These are phyloP conservation scores for Phenganax subtilis DNA, from an alignment of 92 coral and sea anemone genomes.

Conservation along the genomic window DNA sequence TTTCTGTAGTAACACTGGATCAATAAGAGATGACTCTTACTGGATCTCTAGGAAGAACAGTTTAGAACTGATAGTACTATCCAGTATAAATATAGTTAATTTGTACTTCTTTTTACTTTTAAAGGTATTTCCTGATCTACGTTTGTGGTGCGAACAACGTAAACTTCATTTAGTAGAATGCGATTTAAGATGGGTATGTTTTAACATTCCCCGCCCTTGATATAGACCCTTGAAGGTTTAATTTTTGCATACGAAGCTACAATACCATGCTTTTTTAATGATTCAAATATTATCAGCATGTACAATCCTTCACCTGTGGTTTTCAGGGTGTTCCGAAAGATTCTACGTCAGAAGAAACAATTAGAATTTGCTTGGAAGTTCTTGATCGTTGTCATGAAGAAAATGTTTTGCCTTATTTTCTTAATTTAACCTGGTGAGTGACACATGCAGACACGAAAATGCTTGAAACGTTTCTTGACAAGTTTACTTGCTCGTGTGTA, in stretches of 20 bases:
- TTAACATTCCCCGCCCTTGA: too few relatives aligned
- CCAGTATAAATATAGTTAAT: background rate
- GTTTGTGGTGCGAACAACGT: slow-evolving; percentile 96
- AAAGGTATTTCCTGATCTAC: slow-evolving; percentile 91
- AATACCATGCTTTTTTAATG: too few relatives aligned
- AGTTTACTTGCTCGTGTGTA: too few relatives aligned
- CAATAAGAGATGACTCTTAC: background rate
- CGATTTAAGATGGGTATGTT: slow-evolving; percentile 93
- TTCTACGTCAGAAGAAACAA: slow-evolving; percentile 87
- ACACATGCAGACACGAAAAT: background rate
- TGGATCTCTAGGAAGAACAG: slow-evolving; percentile 1
- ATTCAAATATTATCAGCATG: background rate
- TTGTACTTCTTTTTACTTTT: background rate
- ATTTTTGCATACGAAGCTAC: too few relatives aligned
- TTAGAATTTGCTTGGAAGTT: slow-evolving; percentile 82
- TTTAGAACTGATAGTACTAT: background rate
- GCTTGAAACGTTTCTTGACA: background rate
- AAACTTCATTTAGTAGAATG: slow-evolving; percentile 96
- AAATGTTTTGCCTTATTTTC: slow-evolving; percentile 81
- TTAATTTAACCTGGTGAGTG: slow-evolving; percentile 83
- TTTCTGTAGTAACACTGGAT: too few relatives aligned
- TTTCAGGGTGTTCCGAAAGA: slow-evolving; percentile 91
- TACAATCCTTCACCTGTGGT: too few relatives aligned
- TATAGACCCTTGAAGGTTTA: too few relatives aligned
- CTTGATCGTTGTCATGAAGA: slow-evolving; percentile 91